Evolutionary conservation across 2,888 invertebrate genomes (phyloP).

Genomic region (Melangyna quadrimaculata): DNA sequence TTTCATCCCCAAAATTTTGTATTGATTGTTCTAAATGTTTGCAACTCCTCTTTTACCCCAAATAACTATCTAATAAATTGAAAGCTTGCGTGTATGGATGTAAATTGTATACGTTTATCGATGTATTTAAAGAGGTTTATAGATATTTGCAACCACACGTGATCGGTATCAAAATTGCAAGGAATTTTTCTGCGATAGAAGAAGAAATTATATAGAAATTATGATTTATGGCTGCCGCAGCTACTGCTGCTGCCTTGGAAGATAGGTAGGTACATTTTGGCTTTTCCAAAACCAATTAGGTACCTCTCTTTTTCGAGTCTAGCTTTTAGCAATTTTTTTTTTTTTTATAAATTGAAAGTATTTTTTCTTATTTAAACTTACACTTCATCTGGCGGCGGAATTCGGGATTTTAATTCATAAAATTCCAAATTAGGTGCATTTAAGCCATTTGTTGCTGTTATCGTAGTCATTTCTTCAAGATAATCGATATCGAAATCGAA

Average conservation of each 20-base stretch:
- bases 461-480: conserved; percentile 76
- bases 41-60: conserved; percentile 6
- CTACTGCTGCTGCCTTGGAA: not conserved
- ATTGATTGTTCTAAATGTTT: not conserved
- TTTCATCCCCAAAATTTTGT: not conserved
- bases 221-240: not conserved
- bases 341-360: not conserved
- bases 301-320: not conserved
- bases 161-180: conserved; percentile 37
- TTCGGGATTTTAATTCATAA: conserved; percentile 85
- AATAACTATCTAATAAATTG: not conserved
- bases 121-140: not conserved
- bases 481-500: conserved; percentile 83
- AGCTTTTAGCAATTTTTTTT: not conserved
- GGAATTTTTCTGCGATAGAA: not conserved
- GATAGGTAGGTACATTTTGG: not conserved
- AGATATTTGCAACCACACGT: conserved; percentile 26
- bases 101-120: not conserved
- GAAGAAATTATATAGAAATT: not conserved
- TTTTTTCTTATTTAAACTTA: conserved; percentile 77
- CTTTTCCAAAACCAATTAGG: not conserved
- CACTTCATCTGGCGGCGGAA: conserved; percentile 83
- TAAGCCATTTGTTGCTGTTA: conserved; percentile 75
- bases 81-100: not conserved
- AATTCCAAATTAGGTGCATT: conserved; percentile 81